These are phyloP conservation scores for Pinna nobilis DNA, from an alignment of 1,140 invertebrate species.

Conservation along the genomic window DNA sequence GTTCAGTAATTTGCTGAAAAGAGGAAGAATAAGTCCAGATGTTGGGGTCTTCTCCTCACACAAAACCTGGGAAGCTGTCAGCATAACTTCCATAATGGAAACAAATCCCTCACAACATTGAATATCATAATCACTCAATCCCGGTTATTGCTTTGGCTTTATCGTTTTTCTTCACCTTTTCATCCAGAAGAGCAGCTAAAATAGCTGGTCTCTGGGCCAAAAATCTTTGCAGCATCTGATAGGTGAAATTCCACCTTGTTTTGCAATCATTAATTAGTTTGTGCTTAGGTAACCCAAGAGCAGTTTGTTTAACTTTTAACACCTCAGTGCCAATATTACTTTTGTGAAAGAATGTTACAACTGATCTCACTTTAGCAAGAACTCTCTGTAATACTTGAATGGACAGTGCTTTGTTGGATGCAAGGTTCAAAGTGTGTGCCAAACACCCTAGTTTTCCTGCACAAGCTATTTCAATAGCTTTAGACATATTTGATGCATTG, in stretches of 20 bases:
- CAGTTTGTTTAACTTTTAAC: not conserved
- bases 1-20: not conserved
- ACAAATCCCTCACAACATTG: constrained; percentile 1
- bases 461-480: constrained; percentile 4
- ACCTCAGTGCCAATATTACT: constrained; percentile 6
- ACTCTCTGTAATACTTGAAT: not conserved
- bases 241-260: constrained; percentile 6
- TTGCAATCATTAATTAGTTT: constrained; percentile 20
- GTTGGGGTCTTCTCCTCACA: constrained; percentile 3
- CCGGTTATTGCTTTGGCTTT: not conserved
- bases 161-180: not conserved
- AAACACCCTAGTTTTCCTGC: constrained; percentile 1
- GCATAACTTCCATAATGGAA: not conserved
- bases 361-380: not conserved
- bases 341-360: constrained; percentile 2
- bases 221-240: constrained; percentile 6
- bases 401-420: constrained; percentile 10
- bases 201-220: constrained; percentile 9
- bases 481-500: constrained; percentile 20
- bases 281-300: constrained; percentile 6
- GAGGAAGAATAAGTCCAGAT: not conserved
- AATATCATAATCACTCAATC: not conserved
- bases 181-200: constrained; percentile 7
- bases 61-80: not conserved
- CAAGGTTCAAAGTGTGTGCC: constrained; percentile 7